Conservation (phyloP, 2,888 invertebrate genomes). For the Brenthis ino region DNA sequence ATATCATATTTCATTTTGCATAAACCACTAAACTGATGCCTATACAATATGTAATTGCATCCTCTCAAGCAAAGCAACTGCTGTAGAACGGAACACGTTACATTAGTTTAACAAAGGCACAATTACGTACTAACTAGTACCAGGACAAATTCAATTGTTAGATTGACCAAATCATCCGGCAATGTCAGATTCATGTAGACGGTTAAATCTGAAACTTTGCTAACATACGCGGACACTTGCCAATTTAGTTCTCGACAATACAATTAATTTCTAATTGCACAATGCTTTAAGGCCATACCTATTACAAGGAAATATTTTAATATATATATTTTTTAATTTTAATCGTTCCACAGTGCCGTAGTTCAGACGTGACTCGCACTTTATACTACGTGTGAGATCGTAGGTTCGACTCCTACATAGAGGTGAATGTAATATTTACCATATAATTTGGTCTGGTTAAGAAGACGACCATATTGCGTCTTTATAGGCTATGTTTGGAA, state of each 20-base stretch:
- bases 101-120: slow-evolving; percentile 18
- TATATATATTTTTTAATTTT: neutral
- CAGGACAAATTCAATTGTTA: slow-evolving; percentile 26
- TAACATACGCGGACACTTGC: slow-evolving; percentile 33
- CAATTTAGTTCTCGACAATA: slow-evolving; percentile 31
- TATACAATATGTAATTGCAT: neutral
- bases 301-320: neutral
- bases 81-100: neutral
- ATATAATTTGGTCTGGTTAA: no score
- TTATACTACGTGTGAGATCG: no score
- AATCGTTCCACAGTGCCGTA: no score
- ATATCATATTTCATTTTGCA: no score
- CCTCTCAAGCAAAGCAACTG: neutral
- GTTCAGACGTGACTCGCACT: no score
- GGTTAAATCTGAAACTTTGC: slow-evolving; percentile 25
- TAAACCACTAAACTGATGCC: neutral
- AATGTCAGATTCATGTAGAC: slow-evolving; percentile 39
- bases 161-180: slow-evolving; percentile 31
- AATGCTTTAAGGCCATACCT: neutral
- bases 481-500: no score
- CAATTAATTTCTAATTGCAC: slow-evolving; percentile 24
- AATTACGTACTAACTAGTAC: slow-evolving; percentile 22
- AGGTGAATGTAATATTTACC: no score
- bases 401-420: no score
- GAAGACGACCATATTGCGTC: no score